These are phyloP conservation scores for Heliconius sara DNA, from an alignment of 2,888 invertebrate genomes.

Conservation along the genomic window DNA sequence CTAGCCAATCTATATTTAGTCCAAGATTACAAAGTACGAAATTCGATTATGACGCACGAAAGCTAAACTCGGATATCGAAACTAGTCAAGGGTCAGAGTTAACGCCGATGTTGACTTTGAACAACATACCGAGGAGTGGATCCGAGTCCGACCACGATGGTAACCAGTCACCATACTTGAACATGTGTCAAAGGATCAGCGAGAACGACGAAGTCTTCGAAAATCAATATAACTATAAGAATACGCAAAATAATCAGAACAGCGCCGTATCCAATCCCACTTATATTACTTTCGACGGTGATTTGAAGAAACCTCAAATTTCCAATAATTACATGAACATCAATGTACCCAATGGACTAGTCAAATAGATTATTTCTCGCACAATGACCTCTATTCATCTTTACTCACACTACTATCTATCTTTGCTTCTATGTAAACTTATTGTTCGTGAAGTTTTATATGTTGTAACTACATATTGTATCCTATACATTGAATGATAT, in stretches of 20 bases:
- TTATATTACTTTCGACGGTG: slow-evolving; percentile 70
- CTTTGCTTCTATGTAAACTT: slow-evolving; percentile 20
- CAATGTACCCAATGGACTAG: slow-evolving; percentile 73
- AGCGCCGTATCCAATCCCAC: slow-evolving; percentile 74
- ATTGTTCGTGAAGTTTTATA: slow-evolving; percentile 12
- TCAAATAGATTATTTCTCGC: slow-evolving; percentile 65
- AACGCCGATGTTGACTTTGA: slow-evolving; percentile 82
- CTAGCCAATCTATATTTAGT: slow-evolving; percentile 79
- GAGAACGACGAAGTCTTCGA: slow-evolving; percentile 76
- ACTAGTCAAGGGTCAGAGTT: slow-evolving; percentile 70
- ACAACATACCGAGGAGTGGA: slow-evolving; percentile 70
- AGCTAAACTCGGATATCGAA: slow-evolving; percentile 61
- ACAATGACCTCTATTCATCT: slow-evolving; percentile 41
- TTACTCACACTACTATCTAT: slow-evolving; percentile 40
- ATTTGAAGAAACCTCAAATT: slow-evolving; percentile 70
- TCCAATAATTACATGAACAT: slow-evolving; percentile 68
- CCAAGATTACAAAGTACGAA: slow-evolving; percentile 75
- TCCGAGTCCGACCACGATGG: slow-evolving; percentile 75
- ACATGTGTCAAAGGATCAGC: slow-evolving; percentile 68
- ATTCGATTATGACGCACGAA: slow-evolving; percentile 81
- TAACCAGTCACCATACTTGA: slow-evolving; percentile 64
- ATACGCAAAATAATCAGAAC: slow-evolving; percentile 58
- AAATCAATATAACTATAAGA: slow-evolving; percentile 67
- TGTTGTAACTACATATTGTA: slow-evolving; percentile 12
- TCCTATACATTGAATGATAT: background rate